Evolutionary conservation across 2,113 vertebrate genomes (phyloP), one percentile per base, ranked within the genome.

Genomic region (Cynoglossus semilaevis): DNA sequence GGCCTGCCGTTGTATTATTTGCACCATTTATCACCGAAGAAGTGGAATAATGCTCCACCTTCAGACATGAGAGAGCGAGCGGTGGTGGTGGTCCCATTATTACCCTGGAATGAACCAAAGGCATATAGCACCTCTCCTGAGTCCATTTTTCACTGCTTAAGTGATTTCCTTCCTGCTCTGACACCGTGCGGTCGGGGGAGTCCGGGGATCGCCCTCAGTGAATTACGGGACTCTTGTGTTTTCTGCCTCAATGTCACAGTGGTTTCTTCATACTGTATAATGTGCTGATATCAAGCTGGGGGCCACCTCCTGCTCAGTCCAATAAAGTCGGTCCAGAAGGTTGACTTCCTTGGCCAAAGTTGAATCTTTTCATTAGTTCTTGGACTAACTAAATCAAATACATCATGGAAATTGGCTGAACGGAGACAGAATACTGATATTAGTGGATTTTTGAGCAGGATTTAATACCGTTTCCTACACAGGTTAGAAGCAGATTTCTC

Each of bases 131-230:
- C 14, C 66, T 78, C 80, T 80, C 73, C 47, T 7, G 54, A 76
- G 57, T 64, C 72, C 65, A 81, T 83, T 81, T 76, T 65, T 83
- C 74, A 76, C 15, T 44, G 12, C 62, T 76, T 79, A 84, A 84
- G 80, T 81, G 76, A 82, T 77, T 75, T 73, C 53, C 68, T 45
- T 58, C 54, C 36, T 52, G 48, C 52, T 36, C 40, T 64, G 72
- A 72, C 59, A 66, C 42, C 57, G 65, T 12, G 38, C 51, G 67
- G 66, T 65, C 58, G 43, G 38, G 37, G 54, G 52, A 67, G 58
- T 73, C 58, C 19, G 13, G 36, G 62, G 57, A 70, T 17, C 35
- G 51, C 70, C 73, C 67, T 71, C 57, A 36, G n/a, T 12, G 46
- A 63, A 80, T 79, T 63, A 63, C 70, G 62, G 12, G 65, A 55